phyloP scores from a whole-genome alignment of 35 echinoderm and acorn worm species.

The Stichopus chloronotus region DNA sequence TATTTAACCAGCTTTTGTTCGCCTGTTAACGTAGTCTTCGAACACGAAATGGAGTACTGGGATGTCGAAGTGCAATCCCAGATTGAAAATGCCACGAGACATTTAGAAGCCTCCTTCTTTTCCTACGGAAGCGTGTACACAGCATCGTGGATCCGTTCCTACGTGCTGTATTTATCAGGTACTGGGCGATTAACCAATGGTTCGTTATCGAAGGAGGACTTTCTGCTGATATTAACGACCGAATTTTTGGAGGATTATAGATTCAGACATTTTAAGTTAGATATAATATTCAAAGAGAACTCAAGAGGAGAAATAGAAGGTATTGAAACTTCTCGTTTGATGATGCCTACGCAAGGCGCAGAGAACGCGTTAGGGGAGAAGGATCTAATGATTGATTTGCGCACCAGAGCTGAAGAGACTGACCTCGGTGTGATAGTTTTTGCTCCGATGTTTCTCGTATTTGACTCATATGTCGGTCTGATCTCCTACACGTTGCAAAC shows the following conservation, averaged over 20 bases:
- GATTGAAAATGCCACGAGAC: constrained; percentile 20
- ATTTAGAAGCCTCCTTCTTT: constrained; percentile 38
- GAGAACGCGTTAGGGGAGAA: constrained; percentile 51
- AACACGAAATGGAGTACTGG: constrained; percentile 70
- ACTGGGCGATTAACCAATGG: not conserved
- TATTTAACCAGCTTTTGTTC: constrained; percentile 70
- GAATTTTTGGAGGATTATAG: constrained; percentile 65
- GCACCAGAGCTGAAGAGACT: constrained; percentile 39
- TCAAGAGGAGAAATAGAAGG: constrained; percentile 29
- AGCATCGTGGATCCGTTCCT: constrained; percentile 57
- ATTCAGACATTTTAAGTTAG: constrained; percentile 65
- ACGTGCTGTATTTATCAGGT: constrained; percentile 14
- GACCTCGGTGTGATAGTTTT: constrained; percentile 48
- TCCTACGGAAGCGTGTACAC: constrained; percentile 54
- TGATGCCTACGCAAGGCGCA: constrained; percentile 60
- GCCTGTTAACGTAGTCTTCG: constrained; percentile 62
- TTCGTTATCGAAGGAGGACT: not conserved
- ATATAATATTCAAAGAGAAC: constrained; percentile 65
- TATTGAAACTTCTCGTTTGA: constrained; percentile 65
- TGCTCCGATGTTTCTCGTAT: constrained; percentile 76
- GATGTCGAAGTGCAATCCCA: constrained; percentile 44
- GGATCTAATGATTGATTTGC: constrained; percentile 67
- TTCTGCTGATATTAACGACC: constrained; percentile 51
- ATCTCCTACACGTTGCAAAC: constrained; percentile 67
- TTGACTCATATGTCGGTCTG: constrained; percentile 74